Percentiles rank a stretch among this genome's conserved stretches.
These are phyloP conservation scores for Balearica regulorum DNA, from an alignment of 2,797 vertebrate species.

Conservation along the genomic window DNA sequence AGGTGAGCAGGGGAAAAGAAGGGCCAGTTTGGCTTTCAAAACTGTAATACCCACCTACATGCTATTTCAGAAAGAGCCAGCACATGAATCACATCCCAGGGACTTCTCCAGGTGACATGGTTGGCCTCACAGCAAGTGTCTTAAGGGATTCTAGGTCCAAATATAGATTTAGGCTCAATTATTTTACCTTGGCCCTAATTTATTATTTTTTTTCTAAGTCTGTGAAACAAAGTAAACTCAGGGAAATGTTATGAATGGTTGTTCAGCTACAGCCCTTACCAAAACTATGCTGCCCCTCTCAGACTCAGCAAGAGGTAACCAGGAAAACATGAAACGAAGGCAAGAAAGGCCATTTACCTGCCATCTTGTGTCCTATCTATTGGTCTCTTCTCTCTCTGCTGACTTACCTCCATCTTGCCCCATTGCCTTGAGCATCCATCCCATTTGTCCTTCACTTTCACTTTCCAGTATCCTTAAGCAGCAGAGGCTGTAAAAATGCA, in stretches of 20 bases:
- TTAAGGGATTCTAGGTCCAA: neutral
- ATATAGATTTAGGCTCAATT: neutral
- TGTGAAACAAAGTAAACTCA: neutral
- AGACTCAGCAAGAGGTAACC: neutral
- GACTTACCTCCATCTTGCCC: neutral
- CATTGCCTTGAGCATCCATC: neutral
- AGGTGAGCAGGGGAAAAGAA: neutral
- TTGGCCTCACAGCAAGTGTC: neutral
- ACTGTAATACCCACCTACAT: neutral
- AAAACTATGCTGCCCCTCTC: neutral
- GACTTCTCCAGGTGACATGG: neutral
- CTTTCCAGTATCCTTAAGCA: neutral
- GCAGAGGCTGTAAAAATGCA: neutral
- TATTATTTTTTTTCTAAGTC: neutral
- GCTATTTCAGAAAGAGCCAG: neutral
- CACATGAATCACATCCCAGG: neutral
- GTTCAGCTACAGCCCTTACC: neutral
- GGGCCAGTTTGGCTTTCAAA: neutral
- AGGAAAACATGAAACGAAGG: neutral
- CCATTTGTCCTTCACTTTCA: neutral
- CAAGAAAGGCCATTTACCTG: neutral
- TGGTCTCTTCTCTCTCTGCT: neutral
- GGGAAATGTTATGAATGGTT: neutral
- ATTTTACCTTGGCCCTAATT: neutral
- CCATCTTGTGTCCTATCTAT: neutral